phyloP scores from a whole-genome alignment of 2,113 vertebrate genomes.

The Mugil cephalus region DNA sequence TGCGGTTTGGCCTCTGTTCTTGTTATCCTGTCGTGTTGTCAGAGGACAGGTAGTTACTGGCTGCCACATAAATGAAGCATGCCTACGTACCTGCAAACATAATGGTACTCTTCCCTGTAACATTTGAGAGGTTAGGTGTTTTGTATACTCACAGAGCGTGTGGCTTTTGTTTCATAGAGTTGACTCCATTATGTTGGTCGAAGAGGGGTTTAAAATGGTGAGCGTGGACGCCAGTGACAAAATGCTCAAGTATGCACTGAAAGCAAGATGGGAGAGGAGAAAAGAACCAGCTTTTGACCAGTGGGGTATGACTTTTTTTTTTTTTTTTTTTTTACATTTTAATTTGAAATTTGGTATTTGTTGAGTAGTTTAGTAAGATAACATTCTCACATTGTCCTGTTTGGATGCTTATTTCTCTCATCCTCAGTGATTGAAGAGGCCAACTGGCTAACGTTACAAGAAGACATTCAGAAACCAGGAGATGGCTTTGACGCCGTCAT shows the following conservation, averaged over 20 bases:
- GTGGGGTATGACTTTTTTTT: constrained; percentile 86
- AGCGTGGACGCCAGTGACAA: constrained; percentile 98
- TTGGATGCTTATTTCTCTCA: neutral
- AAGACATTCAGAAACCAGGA: constrained; percentile 89
- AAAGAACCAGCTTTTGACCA: constrained; percentile 92
- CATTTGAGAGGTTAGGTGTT: neutral
- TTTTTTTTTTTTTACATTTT: neutral
- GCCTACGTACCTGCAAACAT: neutral
- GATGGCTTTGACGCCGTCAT: constrained; percentile 94
- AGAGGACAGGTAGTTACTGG: neutral
- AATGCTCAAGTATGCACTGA: constrained; percentile 97
- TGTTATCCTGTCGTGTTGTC: neutral
- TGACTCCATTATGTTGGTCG: constrained; percentile 97
- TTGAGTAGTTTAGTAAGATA: no score
- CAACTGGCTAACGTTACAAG: constrained; percentile 93
- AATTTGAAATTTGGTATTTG: no score
- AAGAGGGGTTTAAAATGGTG: constrained; percentile 92
- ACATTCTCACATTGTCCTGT: neutral
- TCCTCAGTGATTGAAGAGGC: constrained; percentile 94
- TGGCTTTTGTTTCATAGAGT: constrained; percentile 82
- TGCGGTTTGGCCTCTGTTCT: neutral
- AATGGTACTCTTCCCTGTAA: no score
- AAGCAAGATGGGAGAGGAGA: constrained; percentile 93
- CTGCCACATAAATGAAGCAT: neutral
- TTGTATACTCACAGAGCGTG: neutral